These are phyloP conservation scores for Phocoena phocoena DNA, from an alignment of 2,113 vertebrate species.

Conservation along the genomic window DNA sequence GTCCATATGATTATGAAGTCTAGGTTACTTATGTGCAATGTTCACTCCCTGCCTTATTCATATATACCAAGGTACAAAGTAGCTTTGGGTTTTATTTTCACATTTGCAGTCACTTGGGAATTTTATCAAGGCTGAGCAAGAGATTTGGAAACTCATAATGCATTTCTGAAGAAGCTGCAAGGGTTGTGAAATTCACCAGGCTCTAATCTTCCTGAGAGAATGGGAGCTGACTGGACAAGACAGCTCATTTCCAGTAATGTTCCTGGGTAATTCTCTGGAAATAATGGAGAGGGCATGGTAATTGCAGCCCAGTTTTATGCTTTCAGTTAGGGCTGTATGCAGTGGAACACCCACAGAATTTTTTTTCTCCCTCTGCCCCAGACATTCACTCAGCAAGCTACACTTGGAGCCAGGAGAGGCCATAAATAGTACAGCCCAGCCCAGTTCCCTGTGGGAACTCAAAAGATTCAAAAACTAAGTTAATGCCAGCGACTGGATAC, in stretches of 20 bases:
- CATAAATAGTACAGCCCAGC: background rate
- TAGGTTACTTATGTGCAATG: background rate
- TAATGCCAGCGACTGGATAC: background rate
- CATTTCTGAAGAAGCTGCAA: conserved; percentile 53
- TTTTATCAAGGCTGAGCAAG: conserved; percentile 41
- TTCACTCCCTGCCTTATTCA: conserved; percentile 27
- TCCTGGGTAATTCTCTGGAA: conserved; percentile 38
- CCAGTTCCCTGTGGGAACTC: background rate
- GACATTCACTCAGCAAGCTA: background rate
- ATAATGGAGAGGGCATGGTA: background rate
- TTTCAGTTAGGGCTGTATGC: background rate
- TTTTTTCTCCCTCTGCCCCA: no score
- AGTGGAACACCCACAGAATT: background rate
- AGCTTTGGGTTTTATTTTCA: conserved; percentile 61
- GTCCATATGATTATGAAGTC: background rate
- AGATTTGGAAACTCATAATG: conserved; percentile 31
- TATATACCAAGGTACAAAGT: background rate
- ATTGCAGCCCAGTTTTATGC: background rate
- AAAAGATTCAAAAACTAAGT: background rate
- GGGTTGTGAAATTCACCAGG: conserved; percentile 45
- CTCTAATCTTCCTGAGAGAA: conserved; percentile 8
- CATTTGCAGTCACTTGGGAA: conserved; percentile 50
- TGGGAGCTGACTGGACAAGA: background rate
- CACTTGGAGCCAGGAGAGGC: background rate
- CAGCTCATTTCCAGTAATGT: conserved; percentile 11